These are phyloP conservation scores for Drosophila kohkoa DNA, from an alignment of 1,140 invertebrate species.

Conservation along the genomic window DNA sequence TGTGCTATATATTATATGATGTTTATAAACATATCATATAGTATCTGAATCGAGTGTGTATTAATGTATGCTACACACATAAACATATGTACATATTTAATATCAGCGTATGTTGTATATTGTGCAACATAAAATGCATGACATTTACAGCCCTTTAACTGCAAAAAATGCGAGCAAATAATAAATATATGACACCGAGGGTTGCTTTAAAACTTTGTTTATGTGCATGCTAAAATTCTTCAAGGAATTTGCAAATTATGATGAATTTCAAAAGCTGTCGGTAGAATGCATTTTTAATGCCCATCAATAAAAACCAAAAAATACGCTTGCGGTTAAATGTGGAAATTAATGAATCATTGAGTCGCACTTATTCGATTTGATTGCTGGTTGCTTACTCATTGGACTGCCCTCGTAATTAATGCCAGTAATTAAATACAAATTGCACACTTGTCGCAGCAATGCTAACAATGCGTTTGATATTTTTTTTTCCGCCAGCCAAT, in stretches of 20 bases:
- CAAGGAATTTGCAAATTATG: no score
- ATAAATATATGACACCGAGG: conserved; percentile 15
- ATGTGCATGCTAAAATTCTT: background rate
- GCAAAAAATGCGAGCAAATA: conserved; percentile 19
- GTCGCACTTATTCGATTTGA: background rate
- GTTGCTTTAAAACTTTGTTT: conserved; percentile 4
- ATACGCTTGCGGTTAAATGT: background rate
- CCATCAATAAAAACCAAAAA: no score
- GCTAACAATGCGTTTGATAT: conserved; percentile 64
- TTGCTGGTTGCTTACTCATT: background rate
- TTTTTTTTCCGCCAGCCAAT: conserved; percentile 42
- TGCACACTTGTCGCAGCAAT: conserved; percentile 74
- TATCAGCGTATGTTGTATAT: conserved; percentile 13
- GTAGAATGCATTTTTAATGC: no score
- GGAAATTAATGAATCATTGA: background rate
- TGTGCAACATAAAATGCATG: conserved; percentile 48
- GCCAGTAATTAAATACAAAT: conserved; percentile 73
- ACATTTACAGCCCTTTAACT: conserved; percentile 53
- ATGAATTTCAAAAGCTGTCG: no score
- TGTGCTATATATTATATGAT: conserved; percentile 8
- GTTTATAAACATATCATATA: background rate
- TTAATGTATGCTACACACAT: background rate
- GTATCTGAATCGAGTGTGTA: background rate
- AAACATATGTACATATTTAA: conserved; percentile 13
- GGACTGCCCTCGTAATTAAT: conserved; percentile 50